Evolutionary conservation across 2,797 vertebrate genomes (phyloP), one percentile per base, ranked within the genome.

Genomic region (Botia almorhae): DNA sequence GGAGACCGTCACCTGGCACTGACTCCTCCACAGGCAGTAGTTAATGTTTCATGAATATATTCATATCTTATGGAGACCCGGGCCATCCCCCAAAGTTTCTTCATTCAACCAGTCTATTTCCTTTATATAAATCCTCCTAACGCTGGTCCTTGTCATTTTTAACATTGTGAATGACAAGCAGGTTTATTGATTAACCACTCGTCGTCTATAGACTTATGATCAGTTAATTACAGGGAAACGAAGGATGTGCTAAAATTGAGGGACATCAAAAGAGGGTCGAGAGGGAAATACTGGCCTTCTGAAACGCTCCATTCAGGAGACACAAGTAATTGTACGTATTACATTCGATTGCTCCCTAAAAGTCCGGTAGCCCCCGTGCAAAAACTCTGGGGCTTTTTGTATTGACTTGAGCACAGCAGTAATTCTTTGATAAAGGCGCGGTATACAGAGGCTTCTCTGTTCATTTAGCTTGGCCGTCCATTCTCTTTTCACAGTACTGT

Each of bases 31-130:
- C 82, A 91, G 80, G 77, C 87, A 82, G 90, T 92, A 93, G 92
- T 94, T 94, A 93, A 94, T 90, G 91, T 93, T 90, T 91, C 93
- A 95, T 95, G 92, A 94, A 94, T 93, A 95, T 94, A 94, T 94
- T 92, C 94, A 93, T 93, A 92, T 85, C 89, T 92, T 93, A 94
- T 93, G 93, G 82, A 86, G 84, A 82, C 79, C 83, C 81, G 84
- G 82, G 81, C 82, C 78, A 88, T 88, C 81, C 76, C 85, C 85
- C 81, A 81, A 83, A 82, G 85, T 87, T 71, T 23, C 79, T 85
- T 85, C 89, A 89, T 89, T 80, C 69, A 84, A 81, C 84, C 83
- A 84, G 87, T 56, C 61, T 58, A 17, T 60, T 33, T 43, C 50
- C 73, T 76, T 81, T 83, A 33, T 19, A 61, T 70, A 73, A 46